These are phyloP conservation scores for Ophthalmolycus amberensis DNA, from an alignment of 2,113 vertebrate genomes.

Conservation along the genomic window DNA sequence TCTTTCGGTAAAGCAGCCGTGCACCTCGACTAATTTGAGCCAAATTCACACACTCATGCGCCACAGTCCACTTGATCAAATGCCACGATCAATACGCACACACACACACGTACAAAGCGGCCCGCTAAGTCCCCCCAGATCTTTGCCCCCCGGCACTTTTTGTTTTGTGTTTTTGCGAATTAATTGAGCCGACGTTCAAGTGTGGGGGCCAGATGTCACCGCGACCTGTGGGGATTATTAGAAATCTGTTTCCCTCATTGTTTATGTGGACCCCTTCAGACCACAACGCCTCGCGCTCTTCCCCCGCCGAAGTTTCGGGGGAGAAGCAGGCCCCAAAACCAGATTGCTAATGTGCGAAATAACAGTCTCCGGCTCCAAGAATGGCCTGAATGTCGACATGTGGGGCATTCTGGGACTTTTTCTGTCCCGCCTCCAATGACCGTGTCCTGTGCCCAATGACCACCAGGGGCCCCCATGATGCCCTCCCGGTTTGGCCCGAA, in stretches of 20 bases:
- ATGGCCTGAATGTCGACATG: slow-evolving; percentile 61
- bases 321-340: slow-evolving; percentile 61
- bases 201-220: slow-evolving; percentile 81
- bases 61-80: slow-evolving; percentile 66
- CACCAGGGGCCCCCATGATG: slow-evolving; percentile 74
- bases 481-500: slow-evolving; percentile 73
- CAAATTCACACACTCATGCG: slow-evolving; percentile 49
- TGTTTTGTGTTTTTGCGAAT: slow-evolving; percentile 81
- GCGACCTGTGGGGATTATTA: slow-evolving; percentile 83
- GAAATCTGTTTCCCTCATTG: slow-evolving; percentile 82
- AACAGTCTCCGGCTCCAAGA: slow-evolving; percentile 61
- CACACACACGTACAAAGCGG: slow-evolving; percentile 56
- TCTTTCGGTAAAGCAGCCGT: slow-evolving; percentile 36
- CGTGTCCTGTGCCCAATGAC: slow-evolving; percentile 70
- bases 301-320: slow-evolving; percentile 62
- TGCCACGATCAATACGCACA: slow-evolving; percentile 72
- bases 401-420: slow-evolving; percentile 71
- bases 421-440: slow-evolving; percentile 74
- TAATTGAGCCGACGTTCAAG: slow-evolving; percentile 80
- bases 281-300: slow-evolving; percentile 52
- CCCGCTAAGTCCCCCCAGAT: slow-evolving; percentile 77
- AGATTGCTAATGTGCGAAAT: slow-evolving; percentile 79
- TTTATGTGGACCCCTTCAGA: slow-evolving; percentile 73
- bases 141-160: slow-evolving; percentile 80
- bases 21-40: slow-evolving; percentile 49